Conservation (phyloP, 2,797 vertebrate genomes). For the Chiloscyllium punctatum region DNA sequence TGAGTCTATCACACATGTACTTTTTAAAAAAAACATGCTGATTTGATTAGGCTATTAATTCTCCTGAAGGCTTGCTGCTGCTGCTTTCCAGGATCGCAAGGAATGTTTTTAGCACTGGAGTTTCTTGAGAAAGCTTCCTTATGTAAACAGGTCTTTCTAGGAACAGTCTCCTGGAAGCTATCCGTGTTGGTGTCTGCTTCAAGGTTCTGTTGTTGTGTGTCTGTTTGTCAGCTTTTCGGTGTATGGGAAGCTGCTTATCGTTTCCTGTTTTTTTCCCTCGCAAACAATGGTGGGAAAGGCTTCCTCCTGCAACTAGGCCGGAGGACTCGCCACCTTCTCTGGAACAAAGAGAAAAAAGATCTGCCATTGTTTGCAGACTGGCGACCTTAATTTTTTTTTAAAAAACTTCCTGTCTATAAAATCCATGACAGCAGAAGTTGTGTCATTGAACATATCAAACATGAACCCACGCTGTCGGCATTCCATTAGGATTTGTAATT, state of each 20-base stretch:
- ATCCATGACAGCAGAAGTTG: not conserved
- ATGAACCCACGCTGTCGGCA: not conserved
- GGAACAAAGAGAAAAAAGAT: constrained; percentile 4
- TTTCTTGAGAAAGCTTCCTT: not conserved
- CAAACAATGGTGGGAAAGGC: constrained; percentile 32
- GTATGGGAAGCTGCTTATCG: not conserved
- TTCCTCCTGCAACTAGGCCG: not conserved
- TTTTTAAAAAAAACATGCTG: not conserved
- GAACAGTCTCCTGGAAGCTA: not conserved
- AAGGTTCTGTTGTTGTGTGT: not conserved
- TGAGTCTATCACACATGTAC: not conserved
- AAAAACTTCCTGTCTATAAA: not conserved
- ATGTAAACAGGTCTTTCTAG: not conserved
- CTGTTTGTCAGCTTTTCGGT: not conserved
- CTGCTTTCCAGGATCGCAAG: constrained; percentile 9
- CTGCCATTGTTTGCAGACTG: not conserved
- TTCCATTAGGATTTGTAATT: not conserved
- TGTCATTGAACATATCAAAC: not conserved
- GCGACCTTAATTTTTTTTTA: not conserved
- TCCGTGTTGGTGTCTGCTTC: not conserved
- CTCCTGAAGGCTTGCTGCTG: not conserved
- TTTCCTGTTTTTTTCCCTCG: constrained; percentile 18
- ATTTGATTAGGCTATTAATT: not conserved
- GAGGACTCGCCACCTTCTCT: not conserved
- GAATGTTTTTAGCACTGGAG: not conserved